Evolutionary conservation across 2,113 vertebrate species (phyloP).

Genomic region (Gopherus flavomarginatus): DNA sequence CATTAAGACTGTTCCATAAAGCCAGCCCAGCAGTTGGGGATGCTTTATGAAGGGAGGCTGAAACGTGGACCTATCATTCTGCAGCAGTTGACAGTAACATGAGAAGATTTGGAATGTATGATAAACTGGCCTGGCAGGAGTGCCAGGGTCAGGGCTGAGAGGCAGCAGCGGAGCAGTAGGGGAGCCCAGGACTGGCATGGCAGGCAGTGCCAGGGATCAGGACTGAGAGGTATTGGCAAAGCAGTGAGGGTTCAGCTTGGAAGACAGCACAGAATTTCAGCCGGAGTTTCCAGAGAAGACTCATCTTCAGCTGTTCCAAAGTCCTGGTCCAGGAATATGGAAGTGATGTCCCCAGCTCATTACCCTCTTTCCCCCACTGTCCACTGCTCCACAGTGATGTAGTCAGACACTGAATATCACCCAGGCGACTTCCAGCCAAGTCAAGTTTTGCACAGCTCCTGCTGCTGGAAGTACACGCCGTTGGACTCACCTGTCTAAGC

Average conservation of each 20-base stretch:
- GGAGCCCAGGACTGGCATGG: not conserved
- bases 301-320: not conserved
- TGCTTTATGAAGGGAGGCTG: conserved; percentile 55
- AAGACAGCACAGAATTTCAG: not conserved
- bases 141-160: accelerated
- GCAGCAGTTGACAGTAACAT: not conserved
- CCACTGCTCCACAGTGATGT: not conserved
- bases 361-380: not conserved
- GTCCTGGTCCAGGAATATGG: not conserved
- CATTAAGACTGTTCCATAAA: conserved; percentile 40
- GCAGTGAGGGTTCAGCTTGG: not conserved
- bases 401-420: not conserved
- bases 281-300: not conserved
- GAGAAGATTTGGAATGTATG: not conserved
- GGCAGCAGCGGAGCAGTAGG: accelerated
- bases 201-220: not conserved
- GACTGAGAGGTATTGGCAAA: not conserved
- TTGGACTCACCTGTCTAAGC: not conserved
- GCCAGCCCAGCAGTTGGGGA: not conserved
- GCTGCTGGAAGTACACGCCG: not conserved
- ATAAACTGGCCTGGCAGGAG: not conserved
- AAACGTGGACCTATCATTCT: not conserved
- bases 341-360: not conserved
- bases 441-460: not conserved
- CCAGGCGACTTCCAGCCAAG: not conserved